phyloP scores from a whole-genome alignment of 2,888 invertebrate species.

The Caenorhabditis macrosperma region DNA sequence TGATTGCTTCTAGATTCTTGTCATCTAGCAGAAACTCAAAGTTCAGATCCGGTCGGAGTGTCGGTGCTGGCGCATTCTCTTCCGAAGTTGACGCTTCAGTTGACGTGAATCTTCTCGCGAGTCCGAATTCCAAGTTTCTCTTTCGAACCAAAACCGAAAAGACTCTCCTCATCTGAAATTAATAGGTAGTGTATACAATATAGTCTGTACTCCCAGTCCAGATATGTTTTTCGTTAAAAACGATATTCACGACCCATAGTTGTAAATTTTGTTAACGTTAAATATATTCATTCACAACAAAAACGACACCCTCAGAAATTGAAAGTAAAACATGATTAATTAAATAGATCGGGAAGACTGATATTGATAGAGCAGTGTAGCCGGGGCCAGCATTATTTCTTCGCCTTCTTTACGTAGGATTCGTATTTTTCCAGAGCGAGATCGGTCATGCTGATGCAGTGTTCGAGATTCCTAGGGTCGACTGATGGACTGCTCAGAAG shows the following conservation, averaged over 20 bases:
- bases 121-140: slow-evolving; percentile 18
- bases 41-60: slow-evolving; percentile 73
- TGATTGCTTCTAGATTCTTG: slow-evolving; percentile 67
- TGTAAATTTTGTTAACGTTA: too few relatives aligned
- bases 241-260: too few relatives aligned
- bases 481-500: slow-evolving; percentile 54
- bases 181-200: not conserved
- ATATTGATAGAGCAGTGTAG: not conserved
- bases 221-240: not conserved
- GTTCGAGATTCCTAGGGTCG: slow-evolving; percentile 64
- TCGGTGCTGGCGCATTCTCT: slow-evolving; percentile 19
- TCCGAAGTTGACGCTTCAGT: slow-evolving; percentile 37
- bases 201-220: not conserved
- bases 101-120: slow-evolving; percentile 33
- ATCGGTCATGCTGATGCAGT: slow-evolving; percentile 64
- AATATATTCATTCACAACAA: too few relatives aligned
- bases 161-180: slow-evolving; percentile 14
- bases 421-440: slow-evolving; percentile 58
- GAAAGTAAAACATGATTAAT: too few relatives aligned
- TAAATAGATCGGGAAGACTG: not conserved
- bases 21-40: slow-evolving; percentile 78
- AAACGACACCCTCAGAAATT: too few relatives aligned
- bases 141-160: slow-evolving; percentile 12
- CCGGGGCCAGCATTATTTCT: slow-evolving; percentile 20
- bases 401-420: slow-evolving; percentile 35